phyloP scores from a whole-genome alignment of 2,888 invertebrate genomes.

The Melanotus villosus region DNA sequence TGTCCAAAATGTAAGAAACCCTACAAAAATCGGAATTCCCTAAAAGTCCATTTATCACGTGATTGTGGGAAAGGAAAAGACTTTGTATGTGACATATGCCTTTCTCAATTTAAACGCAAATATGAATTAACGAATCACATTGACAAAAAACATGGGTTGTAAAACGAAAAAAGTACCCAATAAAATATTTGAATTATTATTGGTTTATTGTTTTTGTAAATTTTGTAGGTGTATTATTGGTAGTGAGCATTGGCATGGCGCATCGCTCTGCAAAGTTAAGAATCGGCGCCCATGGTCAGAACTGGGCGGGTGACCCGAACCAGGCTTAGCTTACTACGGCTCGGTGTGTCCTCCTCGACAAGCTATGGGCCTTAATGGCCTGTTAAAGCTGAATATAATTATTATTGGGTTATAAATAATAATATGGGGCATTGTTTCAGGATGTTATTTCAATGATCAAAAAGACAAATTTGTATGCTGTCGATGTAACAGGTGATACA shows the following conservation, averaged over 20 bases:
- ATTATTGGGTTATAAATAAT: not conserved
- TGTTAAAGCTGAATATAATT: too few relatives aligned
- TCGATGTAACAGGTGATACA: slow-evolving; percentile 25
- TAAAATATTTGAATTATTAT: too few relatives aligned
- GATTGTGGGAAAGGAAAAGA: slow-evolving; percentile 79
- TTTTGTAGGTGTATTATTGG: not conserved
- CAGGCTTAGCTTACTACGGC: too few relatives aligned
- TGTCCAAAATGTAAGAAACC: slow-evolving; percentile 44
- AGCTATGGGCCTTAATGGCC: too few relatives aligned
- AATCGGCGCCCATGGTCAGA: too few relatives aligned
- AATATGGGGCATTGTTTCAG: not conserved
- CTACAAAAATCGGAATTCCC: slow-evolving; percentile 44
- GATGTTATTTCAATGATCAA: not conserved
- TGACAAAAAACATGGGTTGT: slow-evolving; percentile 47
- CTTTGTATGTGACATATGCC: slow-evolving; percentile 74
- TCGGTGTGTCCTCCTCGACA: too few relatives aligned
- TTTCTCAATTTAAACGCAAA: slow-evolving; percentile 63
- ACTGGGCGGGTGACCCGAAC: too few relatives aligned
- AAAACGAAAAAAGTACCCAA: too few relatives aligned
- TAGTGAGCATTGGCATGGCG: too few relatives aligned
- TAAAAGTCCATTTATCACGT: slow-evolving; percentile 39
- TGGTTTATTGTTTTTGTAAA: too few relatives aligned
- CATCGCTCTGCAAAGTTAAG: too few relatives aligned
- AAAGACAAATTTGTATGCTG: not conserved
- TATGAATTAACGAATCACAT: slow-evolving; percentile 54